Percentiles rank a stretch among this genome's conserved stretches.
Evolutionary conservation across 1,140 invertebrate genomes (phyloP).

Genomic region (Drosophila busckii): DNA sequence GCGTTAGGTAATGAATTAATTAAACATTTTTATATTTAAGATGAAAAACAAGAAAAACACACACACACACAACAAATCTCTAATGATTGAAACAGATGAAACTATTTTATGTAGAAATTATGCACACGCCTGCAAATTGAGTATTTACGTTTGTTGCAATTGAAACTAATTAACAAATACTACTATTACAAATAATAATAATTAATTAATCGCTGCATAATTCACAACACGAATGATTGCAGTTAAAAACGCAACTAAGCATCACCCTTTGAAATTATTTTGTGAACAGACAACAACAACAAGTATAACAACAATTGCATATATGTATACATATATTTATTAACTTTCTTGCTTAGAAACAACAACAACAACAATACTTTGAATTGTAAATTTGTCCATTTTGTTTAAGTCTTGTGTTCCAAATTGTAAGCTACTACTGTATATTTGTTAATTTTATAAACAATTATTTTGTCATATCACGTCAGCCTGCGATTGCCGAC

Average conservation of each 20-base stretch:
- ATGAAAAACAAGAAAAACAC: no score
- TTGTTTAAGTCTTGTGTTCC: slow-evolving; percentile 26
- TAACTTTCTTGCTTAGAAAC: slow-evolving; percentile 8
- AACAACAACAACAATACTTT: background rate
- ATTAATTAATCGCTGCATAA: slow-evolving; percentile 8
- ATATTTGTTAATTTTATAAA: slow-evolving; percentile 22
- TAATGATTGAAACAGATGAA: slow-evolving; percentile 31
- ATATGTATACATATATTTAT: slow-evolving; percentile 29
- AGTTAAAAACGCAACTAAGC: slow-evolving; percentile 32
- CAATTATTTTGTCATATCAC: slow-evolving; percentile 13
- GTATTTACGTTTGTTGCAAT: slow-evolving; percentile 69
- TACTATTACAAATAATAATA: slow-evolving; percentile 38
- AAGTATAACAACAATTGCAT: slow-evolving; percentile 5
- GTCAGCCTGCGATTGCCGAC: slow-evolving; percentile 30
- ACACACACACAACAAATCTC: slow-evolving; percentile 34
- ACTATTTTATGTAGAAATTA: slow-evolving; percentile 68
- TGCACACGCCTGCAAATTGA: slow-evolving; percentile 42
- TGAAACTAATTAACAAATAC: slow-evolving; percentile 38
- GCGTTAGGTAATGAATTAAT: slow-evolving; percentile 24
- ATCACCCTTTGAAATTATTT: slow-evolving; percentile 59
- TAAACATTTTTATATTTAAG: no score
- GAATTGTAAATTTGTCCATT: slow-evolving; percentile 25
- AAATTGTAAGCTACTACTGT: slow-evolving; percentile 31
- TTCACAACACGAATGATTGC: slow-evolving; percentile 2
- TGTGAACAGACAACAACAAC: slow-evolving; percentile 37